Base-by-base conservation (phyloP, 2,888 invertebrate genomes). In the Clitarchus hookeri region DNA sequence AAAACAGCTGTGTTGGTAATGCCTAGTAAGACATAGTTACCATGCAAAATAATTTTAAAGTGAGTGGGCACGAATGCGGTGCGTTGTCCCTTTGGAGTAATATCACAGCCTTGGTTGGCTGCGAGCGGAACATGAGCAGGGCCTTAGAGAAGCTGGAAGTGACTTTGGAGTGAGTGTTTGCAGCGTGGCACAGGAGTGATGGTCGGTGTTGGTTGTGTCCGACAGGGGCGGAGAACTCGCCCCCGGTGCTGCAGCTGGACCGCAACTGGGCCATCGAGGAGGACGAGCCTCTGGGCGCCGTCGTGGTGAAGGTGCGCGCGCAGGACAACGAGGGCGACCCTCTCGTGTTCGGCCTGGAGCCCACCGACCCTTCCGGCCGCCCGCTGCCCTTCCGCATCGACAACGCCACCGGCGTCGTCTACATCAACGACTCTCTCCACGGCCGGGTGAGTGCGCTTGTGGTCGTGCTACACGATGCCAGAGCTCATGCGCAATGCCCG, bases 371-470 rank as follows among this genome's bases (percentile, higher is more conserved):
- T 11, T n/a, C 78, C 16, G 54, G 54, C 6, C 84, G 44, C 0
- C 93, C 94, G 8, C 92, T 95, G 36, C 97, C 97, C 0, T 97
- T 97, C 90, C 92, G 93, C 83, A 97, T 98, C 87, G 94, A 97
- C 91, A 93, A 94, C 77, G 92, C 92, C 6, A 95, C 95, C 0
- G 97, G 97, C 53, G 94, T 94, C 9, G 96, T 97, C 85, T 95
- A 94, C 89, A 93, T 97, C 84, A 97, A 97, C 90, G 95, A 97
- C 90, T 95, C 96, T 0, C 93, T 97, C 54, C 91, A 91, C 89
- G 96, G 96, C 90, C 94, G 95, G 93, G 97, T 97, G 92, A 94
- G 93, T 91, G 6, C 19, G 25, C 27, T 12, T 9, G 6, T 12
- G 36, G 36, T 36, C 2, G 36, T 36, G 4, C 36, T 36, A 36